Percentiles rank a stretch among this genome's conserved stretches.
Conservation (phyloP, 2,113 vertebrate species). For the Campylorhamphus procurvoides region DNA sequence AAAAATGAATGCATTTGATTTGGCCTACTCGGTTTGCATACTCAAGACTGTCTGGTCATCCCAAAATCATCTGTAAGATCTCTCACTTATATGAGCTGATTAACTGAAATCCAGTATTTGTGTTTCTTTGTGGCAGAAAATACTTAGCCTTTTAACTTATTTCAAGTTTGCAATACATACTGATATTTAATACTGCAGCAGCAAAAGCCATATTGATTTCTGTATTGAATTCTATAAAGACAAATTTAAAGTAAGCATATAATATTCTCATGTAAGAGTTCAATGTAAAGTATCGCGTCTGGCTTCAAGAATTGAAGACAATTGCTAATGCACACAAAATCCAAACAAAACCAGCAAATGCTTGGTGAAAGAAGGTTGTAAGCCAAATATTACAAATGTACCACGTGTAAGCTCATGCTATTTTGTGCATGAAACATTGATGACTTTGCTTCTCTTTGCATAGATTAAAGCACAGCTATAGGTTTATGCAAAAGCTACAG, state of each 20-base stretch:
- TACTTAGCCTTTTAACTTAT: not conserved
- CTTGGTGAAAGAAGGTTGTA: not conserved
- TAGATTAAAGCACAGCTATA: not conserved
- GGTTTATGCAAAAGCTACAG: not conserved
- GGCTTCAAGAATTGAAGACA: not conserved
- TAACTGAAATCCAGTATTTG: not conserved
- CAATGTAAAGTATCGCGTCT: not conserved
- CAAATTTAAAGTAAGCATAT: not conserved
- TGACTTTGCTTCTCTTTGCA: not conserved
- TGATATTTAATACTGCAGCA: not conserved
- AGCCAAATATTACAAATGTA: not conserved
- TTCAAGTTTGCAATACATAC: not conserved
- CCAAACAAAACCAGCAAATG: not conserved
- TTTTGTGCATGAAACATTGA: not conserved
- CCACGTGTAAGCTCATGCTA: not conserved
- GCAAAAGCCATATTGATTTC: not conserved
- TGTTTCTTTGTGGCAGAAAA: not conserved
- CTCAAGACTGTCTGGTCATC: not conserved
- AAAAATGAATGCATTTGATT: not conserved
- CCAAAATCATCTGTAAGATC: not conserved
- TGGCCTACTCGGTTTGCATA: not conserved
- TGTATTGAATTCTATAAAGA: not conserved
- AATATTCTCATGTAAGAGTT: not conserved
- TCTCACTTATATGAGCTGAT: not conserved
- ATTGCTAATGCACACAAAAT: not conserved